These are phyloP conservation scores for Aphelinus certus DNA, from an alignment of 1,140 invertebrate species.

Conservation along the genomic window DNA sequence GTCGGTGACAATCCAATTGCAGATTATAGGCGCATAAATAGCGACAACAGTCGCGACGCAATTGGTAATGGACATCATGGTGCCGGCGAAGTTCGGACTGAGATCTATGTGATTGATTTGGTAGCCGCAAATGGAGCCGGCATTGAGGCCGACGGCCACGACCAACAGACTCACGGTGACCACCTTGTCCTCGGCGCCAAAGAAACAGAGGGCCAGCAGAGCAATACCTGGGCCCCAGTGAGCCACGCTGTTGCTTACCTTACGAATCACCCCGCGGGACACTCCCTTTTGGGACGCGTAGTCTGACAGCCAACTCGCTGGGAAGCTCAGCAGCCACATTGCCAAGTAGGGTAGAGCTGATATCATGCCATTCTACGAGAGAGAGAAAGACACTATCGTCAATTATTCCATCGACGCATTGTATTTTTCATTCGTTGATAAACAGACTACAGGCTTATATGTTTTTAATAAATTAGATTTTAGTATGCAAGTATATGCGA, in stretches of 20 bases:
- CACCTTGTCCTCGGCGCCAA: constrained; percentile 37
- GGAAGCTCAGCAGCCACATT: constrained; percentile 76
- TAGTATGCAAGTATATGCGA: too few relatives aligned
- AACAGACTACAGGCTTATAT: too few relatives aligned
- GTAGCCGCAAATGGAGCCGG: constrained; percentile 66
- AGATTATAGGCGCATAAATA: constrained; percentile 70
- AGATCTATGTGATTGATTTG: constrained; percentile 76
- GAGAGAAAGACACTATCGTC: too few relatives aligned
- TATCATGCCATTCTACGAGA: constrained; percentile 73
- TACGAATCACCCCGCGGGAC: constrained; percentile 68
- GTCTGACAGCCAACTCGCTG: constrained; percentile 73
- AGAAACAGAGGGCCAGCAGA: constrained; percentile 56
- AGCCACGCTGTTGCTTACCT: constrained; percentile 73
- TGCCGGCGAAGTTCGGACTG: constrained; percentile 73
- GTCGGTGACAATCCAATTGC: constrained; percentile 61
- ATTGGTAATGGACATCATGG: constrained; percentile 75
- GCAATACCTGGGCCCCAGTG: constrained; percentile 64
- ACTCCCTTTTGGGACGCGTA: constrained; percentile 68
- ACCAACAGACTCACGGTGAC: constrained; percentile 64
- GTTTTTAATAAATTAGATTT: too few relatives aligned
- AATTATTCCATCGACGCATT: too few relatives aligned
- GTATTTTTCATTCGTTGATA: too few relatives aligned
- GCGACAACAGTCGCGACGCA: constrained; percentile 71
- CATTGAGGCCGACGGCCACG: constrained; percentile 70
- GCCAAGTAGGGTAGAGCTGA: constrained; percentile 83